Percentiles rank a stretch among this genome's conserved stretches.
Evolutionary conservation across 2,797 vertebrate species (phyloP).

Genomic region (Silurus lanzhouensis): DNA sequence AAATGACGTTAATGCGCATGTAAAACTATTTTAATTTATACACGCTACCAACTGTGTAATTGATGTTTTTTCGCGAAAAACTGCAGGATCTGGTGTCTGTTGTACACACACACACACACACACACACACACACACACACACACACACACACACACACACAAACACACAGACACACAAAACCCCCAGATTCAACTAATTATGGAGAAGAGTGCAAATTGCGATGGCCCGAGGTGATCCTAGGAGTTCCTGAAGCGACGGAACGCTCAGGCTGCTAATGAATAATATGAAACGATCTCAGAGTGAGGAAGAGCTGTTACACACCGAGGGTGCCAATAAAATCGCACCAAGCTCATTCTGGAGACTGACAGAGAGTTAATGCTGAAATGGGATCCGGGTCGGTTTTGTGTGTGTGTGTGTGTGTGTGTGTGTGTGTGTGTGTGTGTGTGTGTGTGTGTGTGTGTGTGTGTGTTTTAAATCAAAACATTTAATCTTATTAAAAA

Average conservation of each 20-base stretch:
- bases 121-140: too few species aligned
- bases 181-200: constrained; percentile 26
- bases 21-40: constrained; percentile 30
- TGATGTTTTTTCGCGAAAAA: constrained; percentile 21
- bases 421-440: not conserved
- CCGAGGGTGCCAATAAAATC: constrained; percentile 33
- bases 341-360: not conserved
- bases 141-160: too few species aligned
- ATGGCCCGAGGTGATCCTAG: constrained; percentile 14
- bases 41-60: constrained; percentile 1
- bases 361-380: not conserved
- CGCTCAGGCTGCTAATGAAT: constrained; percentile 8
- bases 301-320: constrained; percentile 6
- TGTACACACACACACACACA: not conserved
- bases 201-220: constrained; percentile 10
- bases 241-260: not conserved
- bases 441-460: not conserved
- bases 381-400: not conserved
- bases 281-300: constrained; percentile 10
- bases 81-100: constrained; percentile 2
- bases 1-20: not conserved
- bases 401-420: not conserved
- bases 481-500: too few species aligned
- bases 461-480: not conserved
- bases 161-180: too few species aligned